Conservation (phyloP, 1,140 invertebrate species). For the Chelonus insularis region DNA sequence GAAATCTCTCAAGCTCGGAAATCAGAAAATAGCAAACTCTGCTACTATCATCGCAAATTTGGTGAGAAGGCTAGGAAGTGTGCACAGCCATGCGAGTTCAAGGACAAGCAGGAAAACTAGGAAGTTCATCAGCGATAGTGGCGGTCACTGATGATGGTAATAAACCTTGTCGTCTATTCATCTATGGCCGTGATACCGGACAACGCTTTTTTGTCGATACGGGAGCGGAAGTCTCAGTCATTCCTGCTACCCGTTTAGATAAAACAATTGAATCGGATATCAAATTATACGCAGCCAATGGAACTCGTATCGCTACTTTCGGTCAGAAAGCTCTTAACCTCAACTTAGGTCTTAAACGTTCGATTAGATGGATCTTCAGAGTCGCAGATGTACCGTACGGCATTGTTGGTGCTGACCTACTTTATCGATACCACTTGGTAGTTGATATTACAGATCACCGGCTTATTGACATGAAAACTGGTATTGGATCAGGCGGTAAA, state of each 20-base stretch:
- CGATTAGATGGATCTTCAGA: constrained; percentile 33
- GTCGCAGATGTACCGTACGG: constrained; percentile 33
- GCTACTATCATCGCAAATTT: constrained; percentile 29
- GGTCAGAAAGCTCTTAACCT: constrained; percentile 20
- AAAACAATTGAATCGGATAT: neutral
- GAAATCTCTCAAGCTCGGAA: too few species aligned
- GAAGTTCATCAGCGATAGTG: neutral
- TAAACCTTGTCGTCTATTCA: too few species aligned
- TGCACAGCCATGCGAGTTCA: neutral
- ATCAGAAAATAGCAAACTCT: too few species aligned
- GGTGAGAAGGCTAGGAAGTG: neutral
- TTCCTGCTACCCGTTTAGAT: neutral
- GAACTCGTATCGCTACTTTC: constrained; percentile 28
- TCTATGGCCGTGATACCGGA: too few species aligned
- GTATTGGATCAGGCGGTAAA: neutral
- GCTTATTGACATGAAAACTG: neutral
- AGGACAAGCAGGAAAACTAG: neutral
- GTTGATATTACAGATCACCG: constrained; percentile 36
- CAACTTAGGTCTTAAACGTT: constrained; percentile 29
- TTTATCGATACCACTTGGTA: constrained; percentile 39
- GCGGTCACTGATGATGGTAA: neutral
- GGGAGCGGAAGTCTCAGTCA: constrained; percentile 13
- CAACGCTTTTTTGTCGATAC: neutral
- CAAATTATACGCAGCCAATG: constrained; percentile 28
- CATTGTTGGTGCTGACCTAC: constrained; percentile 43